Base-by-base conservation (phyloP, 2,888 invertebrate genomes). In the Ochropleura leucogaster region DNA sequence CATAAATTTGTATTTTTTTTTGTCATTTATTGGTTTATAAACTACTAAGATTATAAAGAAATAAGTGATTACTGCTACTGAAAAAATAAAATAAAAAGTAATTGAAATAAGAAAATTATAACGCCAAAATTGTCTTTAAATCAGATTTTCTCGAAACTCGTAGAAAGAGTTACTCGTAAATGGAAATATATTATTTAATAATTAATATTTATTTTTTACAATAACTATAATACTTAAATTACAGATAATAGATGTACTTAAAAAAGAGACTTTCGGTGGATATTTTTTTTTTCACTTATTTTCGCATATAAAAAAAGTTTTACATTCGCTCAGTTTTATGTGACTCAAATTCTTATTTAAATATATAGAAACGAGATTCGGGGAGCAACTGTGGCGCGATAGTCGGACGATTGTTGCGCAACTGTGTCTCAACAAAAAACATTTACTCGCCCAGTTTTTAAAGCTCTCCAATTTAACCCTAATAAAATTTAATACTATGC, bases 1-100 rank as follows among this genome's bases (percentile, higher is more conserved):
- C 86, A 74, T 88, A 88, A 83, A 90, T 93, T 92, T 94, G 89
- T 93, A 91, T 89, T 92, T 94, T 93, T 93, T 95, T 95, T 93
- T 93, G 90, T 92, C 88, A 91, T 93, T 93, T 93, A 90, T 90
- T 87, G 82, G 83, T 91, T 93, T 93, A 91, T 84, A 75, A 65
- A 79, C 74, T 82, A 77, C 78, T 80, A 89, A 85, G 81, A 86
- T 87, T 89, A 86, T 87, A 89, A 86, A 85, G 84, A 90, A 88
- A 89, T 88, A 91, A 90, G 84, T 89, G 89, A 91, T 89, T 89
- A 88, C 59, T 77, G 81, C 86, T 86, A 85, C 60, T 71, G 53
- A 79, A 67, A 72, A 65, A 74, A 76, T 60, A 20, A 68, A 74
- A 30, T 30, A 30, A 30, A 67, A 77, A 70, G 3, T 63, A 62